A percentile compares a stretch with the other conserved stretches of the same genome.
Evolutionary conservation across 2,113 vertebrate species (phyloP).

Genomic region (Neomonachus schauinslandi): DNA sequence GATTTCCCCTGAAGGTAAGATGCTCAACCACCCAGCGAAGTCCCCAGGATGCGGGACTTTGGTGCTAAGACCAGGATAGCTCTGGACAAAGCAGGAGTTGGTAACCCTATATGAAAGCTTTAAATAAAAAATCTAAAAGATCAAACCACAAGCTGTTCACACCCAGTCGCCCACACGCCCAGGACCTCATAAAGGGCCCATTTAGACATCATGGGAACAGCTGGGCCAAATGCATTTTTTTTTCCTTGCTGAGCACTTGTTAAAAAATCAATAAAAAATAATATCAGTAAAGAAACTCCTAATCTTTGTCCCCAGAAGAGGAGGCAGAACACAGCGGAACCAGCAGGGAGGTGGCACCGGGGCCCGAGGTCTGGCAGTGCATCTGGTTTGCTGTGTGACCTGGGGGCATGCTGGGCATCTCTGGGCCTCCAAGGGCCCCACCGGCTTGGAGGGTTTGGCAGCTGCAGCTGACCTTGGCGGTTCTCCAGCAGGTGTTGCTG

Average conservation of each 20-base stretch:
- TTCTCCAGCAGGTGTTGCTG: background rate
- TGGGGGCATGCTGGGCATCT: background rate
- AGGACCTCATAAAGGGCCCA: background rate
- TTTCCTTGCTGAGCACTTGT: background rate
- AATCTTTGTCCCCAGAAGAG: background rate
- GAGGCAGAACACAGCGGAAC: background rate
- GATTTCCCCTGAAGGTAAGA: background rate
- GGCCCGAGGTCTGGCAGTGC: background rate
- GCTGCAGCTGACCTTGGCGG: rapidly evolving
- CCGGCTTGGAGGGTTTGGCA: background rate
- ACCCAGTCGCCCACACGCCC: background rate
- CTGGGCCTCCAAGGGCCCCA: background rate
- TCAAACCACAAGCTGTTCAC: background rate
- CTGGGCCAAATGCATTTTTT: background rate
- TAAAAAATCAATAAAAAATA: slow-evolving; percentile 49
- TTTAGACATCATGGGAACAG: background rate
- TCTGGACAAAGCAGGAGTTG: background rate
- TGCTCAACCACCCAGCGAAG: rapidly evolving
- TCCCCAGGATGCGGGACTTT: background rate
- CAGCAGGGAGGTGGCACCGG: background rate
- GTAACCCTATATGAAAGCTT: background rate
- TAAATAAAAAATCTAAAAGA: background rate
- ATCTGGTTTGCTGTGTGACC: background rate
- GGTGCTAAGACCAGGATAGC: background rate
- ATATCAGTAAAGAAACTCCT: background rate